phyloP scores from a whole-genome alignment of 2,797 vertebrate genomes.

The Borostomias antarcticus region DNA sequence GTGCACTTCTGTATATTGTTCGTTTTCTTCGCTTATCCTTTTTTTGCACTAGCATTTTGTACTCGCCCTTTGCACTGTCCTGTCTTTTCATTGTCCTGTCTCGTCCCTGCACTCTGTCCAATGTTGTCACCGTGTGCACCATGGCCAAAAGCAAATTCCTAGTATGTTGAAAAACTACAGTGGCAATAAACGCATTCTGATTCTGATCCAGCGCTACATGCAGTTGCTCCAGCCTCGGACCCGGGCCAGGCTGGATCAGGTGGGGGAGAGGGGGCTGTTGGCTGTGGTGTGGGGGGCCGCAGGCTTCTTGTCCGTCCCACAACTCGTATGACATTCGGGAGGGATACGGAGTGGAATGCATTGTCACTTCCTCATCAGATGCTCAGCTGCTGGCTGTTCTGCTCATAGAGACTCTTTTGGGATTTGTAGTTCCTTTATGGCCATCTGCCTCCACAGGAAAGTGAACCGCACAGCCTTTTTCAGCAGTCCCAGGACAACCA shows the following conservation, averaged over 20 bases:
- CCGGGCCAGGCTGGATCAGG: background rate
- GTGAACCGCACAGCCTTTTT: conserved; percentile 4
- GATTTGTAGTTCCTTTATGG: conserved; percentile 28
- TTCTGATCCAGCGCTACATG: conserved; percentile 18
- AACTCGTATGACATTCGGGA: background rate
- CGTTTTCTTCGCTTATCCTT: no score
- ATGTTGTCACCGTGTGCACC: no score
- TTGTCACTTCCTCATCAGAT: background rate
- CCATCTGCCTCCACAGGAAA: conserved; percentile 1
- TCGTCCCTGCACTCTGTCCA: no score
- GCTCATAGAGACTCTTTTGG: conserved; percentile 15
- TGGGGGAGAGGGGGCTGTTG: background rate
- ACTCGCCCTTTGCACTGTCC: no score
- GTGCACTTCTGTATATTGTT: no score
- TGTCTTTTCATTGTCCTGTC: no score
- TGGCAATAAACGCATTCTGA: no score
- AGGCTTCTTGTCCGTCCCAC: background rate
- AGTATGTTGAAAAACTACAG: no score
- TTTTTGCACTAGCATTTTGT: no score
- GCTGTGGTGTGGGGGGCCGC: background rate
- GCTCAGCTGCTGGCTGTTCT: background rate
- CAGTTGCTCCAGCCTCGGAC: conserved; percentile 10
- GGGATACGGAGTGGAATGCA: background rate
- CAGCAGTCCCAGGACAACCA: background rate
- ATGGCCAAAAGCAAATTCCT: no score